phyloP scores from a whole-genome alignment of 2,113 vertebrate genomes.

The Paradisaea rubra region DNA sequence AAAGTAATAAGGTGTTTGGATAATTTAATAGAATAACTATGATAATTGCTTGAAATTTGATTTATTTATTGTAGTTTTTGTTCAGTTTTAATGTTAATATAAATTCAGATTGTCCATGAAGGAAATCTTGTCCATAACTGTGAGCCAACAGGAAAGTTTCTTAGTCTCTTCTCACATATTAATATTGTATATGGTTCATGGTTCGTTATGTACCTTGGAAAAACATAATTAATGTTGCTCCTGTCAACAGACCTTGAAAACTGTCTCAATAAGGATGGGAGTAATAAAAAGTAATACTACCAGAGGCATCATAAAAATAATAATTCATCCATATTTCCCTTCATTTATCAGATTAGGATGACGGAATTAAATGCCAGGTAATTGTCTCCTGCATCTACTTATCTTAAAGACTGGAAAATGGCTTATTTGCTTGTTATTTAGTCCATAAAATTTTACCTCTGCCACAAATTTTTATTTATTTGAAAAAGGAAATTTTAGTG shows the following conservation, averaged over 20 bases:
- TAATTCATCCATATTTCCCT: background rate
- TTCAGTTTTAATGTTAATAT: background rate
- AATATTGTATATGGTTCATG: background rate
- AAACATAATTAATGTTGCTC: background rate
- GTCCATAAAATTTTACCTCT: background rate
- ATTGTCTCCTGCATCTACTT: background rate
- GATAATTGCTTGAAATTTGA: background rate
- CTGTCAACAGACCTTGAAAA: background rate
- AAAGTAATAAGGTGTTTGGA: background rate
- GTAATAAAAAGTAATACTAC: background rate
- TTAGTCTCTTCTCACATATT: background rate
- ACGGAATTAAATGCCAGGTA: background rate
- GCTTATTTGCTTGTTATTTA: background rate
- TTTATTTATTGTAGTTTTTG: background rate
- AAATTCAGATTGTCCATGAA: background rate
- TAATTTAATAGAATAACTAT: background rate
- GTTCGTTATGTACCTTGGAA: background rate
- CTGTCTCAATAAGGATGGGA: background rate
- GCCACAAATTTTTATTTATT: background rate
- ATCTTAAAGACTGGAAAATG: background rate
- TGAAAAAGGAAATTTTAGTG: background rate
- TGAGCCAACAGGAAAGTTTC: background rate
- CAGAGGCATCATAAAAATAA: background rate
- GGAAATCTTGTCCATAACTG: background rate
- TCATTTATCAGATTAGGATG: background rate